These are phyloP conservation scores for Telmatochromis sp. DNA, from an alignment of 2,113 vertebrate species.

Conservation along the genomic window DNA sequence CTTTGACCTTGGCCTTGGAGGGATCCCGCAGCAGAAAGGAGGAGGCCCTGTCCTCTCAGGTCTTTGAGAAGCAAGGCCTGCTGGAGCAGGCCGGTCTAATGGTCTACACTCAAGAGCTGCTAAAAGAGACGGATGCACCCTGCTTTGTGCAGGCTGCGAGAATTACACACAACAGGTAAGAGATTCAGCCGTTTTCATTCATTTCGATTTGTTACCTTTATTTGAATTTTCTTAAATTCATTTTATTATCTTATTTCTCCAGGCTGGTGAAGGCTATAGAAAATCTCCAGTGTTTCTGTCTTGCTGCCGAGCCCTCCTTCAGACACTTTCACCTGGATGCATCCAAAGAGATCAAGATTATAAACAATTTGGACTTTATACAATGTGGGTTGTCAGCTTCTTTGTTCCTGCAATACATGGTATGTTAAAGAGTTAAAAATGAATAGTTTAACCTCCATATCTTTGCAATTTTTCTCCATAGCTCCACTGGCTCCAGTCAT, in stretches of 20 bases:
- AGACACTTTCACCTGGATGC: constrained; percentile 85
- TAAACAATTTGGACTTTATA: constrained; percentile 83
- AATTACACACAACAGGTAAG: constrained; percentile 85
- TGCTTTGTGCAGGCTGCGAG: constrained; percentile 94
- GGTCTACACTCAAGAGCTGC: constrained; percentile 89
- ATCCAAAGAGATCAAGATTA: constrained; percentile 81
- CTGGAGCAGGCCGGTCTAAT: constrained; percentile 87
- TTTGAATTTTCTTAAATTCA: background rate
- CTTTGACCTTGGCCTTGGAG: constrained; percentile 78
- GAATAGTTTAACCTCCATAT: background rate
- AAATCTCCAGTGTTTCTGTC: constrained; percentile 83
- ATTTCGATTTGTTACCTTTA: background rate
- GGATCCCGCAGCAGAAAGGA: constrained; percentile 76
- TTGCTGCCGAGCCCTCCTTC: constrained; percentile 81
- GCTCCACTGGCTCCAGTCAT: constrained; percentile 90
- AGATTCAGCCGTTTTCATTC: background rate
- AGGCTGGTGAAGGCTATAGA: constrained; percentile 87
- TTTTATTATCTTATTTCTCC: background rate
- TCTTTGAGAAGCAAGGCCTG: constrained; percentile 82
- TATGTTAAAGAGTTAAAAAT: background rate
- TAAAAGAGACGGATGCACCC: constrained; percentile 89
- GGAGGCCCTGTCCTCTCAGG: constrained; percentile 76
- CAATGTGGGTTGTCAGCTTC: constrained; percentile 67
- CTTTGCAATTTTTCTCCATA: constrained; percentile 31
- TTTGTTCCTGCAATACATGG: background rate